Evolutionary conservation across 2,113 vertebrate genomes (phyloP), one percentile per base, ranked within the genome.

Genomic region (Sinocyclocheilus maitianheensis): DNA sequence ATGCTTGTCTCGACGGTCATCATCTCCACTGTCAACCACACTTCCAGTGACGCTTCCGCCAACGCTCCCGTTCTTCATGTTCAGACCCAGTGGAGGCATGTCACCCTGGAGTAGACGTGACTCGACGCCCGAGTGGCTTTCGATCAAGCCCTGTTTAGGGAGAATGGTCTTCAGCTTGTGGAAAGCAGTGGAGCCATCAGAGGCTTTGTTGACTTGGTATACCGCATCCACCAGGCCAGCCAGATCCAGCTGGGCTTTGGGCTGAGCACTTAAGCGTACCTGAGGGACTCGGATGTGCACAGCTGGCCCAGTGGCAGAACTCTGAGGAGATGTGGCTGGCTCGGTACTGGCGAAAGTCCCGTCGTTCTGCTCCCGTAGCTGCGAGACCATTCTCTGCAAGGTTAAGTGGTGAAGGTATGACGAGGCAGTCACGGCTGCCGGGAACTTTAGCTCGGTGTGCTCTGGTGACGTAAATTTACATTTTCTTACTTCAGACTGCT

Each of bases 371-470:
- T 96, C 96, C 93, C 96, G 96, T 92, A 96, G 96, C 77, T 96
- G 96, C 92, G 95, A 95, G 89, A 97, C 96, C 96, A 97, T 96
- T 95, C 95, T 96, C 94, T 97, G 96, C 87, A 97, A 94, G 91
- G 96, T 98, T 95, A 98, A 96, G 92, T 99, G 98, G 92, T 97
- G 96, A 94, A 97, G 97, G 93, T 96, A 96, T 93, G 95, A 96
- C 93, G 96, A 96, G 94, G 96, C 96, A 92, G 95, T 95, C 91
- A 96, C 96, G 92, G 95, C 94, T n/a, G 87, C 80, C 93, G 95
- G 94, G 93, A 90, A 95, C 92, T 93, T 95, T 93, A 96, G 96
- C 94, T 96, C 95, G 88, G 94, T 95, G 93, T 93, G 95, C 92
- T 98, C 97, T 91, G 94, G 93, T 9, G 71, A 77, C 92, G 95